These are phyloP conservation scores for Trypoxylus dichotomus DNA, from an alignment of 1,140 invertebrate genomes.

Conservation along the genomic window DNA sequence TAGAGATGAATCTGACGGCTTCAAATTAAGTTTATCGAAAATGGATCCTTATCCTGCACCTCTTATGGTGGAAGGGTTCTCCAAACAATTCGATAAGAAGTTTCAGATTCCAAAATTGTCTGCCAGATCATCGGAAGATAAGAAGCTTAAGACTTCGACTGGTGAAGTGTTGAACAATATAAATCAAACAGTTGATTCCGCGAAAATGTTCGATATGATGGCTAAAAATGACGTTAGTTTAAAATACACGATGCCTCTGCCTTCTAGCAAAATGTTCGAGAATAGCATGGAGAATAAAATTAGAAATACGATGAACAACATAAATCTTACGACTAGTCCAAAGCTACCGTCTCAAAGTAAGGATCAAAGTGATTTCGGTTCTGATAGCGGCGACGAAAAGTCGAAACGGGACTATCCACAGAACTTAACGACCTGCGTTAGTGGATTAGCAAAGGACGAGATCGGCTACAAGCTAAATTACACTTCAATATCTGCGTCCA, in stretches of 20 bases:
- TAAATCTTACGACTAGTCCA: conserved; percentile 32
- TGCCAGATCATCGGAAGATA: conserved; percentile 56
- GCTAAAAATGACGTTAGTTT: conserved; percentile 43
- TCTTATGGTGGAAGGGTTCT: conserved; percentile 69
- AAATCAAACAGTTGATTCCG: conserved; percentile 39
- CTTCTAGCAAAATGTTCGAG: conserved; percentile 42
- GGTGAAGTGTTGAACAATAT: conserved; percentile 39
- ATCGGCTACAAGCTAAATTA: conserved; percentile 26
- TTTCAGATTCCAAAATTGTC: conserved; percentile 86
- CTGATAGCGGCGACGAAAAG: conserved; percentile 33
- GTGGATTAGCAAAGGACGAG: conserved; percentile 22
- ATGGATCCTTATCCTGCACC: conserved; percentile 58
- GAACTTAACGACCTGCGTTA: conserved; percentile 2
- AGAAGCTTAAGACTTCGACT: conserved; percentile 40
- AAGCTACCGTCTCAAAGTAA: conserved; percentile 34
- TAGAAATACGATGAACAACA: conserved; percentile 44
- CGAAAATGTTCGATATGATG: conserved; percentile 48
- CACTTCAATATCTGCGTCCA: conserved; percentile 32
- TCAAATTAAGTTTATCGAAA: conserved; percentile 57
- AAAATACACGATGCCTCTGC: conserved; percentile 47
- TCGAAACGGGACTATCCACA: conserved; percentile 29
- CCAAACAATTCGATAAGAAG: conserved; percentile 78
- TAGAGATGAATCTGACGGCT: conserved; percentile 64
- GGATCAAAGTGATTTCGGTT: conserved; percentile 23
- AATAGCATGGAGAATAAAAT: conserved; percentile 49